Conservation (phyloP, 2,797 vertebrate species). For the Ctenopoma kingsleyae region DNA sequence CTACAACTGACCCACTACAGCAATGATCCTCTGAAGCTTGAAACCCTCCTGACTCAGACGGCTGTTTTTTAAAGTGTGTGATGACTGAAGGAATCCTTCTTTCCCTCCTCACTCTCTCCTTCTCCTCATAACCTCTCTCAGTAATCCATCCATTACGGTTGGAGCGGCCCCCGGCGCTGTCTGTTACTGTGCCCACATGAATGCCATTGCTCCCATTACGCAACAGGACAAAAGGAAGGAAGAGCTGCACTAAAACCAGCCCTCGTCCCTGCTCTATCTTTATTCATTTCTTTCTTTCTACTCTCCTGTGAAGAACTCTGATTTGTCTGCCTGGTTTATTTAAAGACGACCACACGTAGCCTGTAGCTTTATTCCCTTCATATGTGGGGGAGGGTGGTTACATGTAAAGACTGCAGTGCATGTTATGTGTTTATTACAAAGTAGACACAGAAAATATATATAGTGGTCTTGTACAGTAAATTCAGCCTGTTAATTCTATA, state of each 20-base stretch:
- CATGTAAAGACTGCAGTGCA: background rate
- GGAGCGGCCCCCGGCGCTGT: slow-evolving; percentile 33
- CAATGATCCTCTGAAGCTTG: too few relatives aligned
- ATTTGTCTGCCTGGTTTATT: slow-evolving; percentile 6
- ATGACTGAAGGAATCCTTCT: background rate
- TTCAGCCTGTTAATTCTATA: too few relatives aligned
- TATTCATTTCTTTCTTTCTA: slow-evolving; percentile 1
- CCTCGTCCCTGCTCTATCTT: background rate
- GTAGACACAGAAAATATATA: background rate
- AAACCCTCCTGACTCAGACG: background rate
- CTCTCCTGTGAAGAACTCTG: slow-evolving; percentile 7
- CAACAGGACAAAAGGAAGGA: slow-evolving; percentile 41
- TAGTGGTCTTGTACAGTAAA: too few relatives aligned
- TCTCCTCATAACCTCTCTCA: slow-evolving; percentile 18
- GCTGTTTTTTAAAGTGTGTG: background rate
- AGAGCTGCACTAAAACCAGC: slow-evolving; percentile 16
- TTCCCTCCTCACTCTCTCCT: background rate
- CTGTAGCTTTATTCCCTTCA: slow-evolving; percentile 10
- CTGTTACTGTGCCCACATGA: slow-evolving; percentile 21
- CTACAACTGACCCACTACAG: background rate
- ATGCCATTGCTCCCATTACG: slow-evolving; percentile 39
- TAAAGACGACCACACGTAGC: slow-evolving; percentile 14
- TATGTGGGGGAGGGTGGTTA: background rate
- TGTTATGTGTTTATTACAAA: background rate
- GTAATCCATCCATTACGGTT: slow-evolving; percentile 43